Percentiles rank a stretch among this genome's conserved stretches.
Conservation (phyloP, 2,888 invertebrate species). For the Serrognathus titanus region DNA sequence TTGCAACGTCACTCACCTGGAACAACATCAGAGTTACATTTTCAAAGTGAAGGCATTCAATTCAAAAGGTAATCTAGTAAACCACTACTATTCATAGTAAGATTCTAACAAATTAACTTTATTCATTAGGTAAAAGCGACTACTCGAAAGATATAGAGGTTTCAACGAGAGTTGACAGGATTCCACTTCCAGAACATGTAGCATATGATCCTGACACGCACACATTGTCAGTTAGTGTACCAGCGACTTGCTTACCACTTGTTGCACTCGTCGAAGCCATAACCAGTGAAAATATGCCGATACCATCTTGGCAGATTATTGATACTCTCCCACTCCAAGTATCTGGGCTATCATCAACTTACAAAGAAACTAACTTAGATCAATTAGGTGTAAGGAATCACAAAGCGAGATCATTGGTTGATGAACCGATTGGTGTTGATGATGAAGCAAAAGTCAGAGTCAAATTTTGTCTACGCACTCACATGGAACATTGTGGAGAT, state of each 20-base stretch:
- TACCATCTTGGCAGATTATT: constrained; percentile 66
- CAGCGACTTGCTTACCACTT: constrained; percentile 72
- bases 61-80: constrained; percentile 61
- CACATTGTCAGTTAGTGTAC: constrained; percentile 74
- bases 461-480: constrained; percentile 76
- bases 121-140: constrained; percentile 54
- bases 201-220: constrained; percentile 78
- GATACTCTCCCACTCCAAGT: constrained; percentile 70
- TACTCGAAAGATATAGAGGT: constrained; percentile 81
- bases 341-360: constrained; percentile 66
- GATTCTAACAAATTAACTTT: too few relatives aligned
- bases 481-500: constrained; percentile 79
- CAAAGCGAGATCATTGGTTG: constrained; percentile 55
- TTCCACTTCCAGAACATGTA: constrained; percentile 76
- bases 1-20: constrained; percentile 81
- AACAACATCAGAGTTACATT: constrained; percentile 81
- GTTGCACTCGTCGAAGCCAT: constrained; percentile 73
- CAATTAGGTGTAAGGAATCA: constrained; percentile 53
- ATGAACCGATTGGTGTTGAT: constrained; percentile 56
- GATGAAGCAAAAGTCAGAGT: constrained; percentile 69
- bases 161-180: constrained; percentile 80
- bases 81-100: too few relatives aligned
- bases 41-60: constrained; percentile 88
- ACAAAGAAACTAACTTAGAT: constrained; percentile 68
- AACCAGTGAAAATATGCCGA: constrained; percentile 56